Evolutionary conservation across 1,140 invertebrate genomes (phyloP).

Genomic region (Bombus soroeensis): DNA sequence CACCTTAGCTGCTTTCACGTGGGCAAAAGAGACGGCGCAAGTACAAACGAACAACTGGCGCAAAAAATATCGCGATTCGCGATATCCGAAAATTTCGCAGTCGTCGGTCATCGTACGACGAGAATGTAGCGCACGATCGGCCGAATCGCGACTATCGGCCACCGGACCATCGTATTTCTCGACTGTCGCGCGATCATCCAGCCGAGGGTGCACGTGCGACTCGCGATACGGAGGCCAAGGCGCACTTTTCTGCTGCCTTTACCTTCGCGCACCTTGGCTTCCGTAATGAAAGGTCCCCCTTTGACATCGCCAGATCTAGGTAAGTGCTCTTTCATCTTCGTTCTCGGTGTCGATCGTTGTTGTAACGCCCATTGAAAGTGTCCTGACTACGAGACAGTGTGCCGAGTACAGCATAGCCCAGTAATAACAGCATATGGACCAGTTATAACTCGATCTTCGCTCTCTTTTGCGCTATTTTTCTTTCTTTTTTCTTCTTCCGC

Average conservation of each 20-base stretch:
- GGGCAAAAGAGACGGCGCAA: neutral
- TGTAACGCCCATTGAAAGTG: neutral
- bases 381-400: neutral
- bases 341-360: neutral
- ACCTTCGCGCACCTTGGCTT: conserved; percentile 10
- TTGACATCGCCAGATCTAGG: conserved; percentile 5
- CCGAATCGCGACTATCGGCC: conserved; percentile 14
- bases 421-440: too few relatives aligned
- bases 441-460: too few relatives aligned
- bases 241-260: conserved; percentile 36
- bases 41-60: neutral
- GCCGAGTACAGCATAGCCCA: too few relatives aligned
- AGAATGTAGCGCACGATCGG: conserved; percentile 16
- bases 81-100: neutral
- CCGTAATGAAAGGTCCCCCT: conserved; percentile 39
- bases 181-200: conserved; percentile 32
- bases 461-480: too few relatives aligned
- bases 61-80: neutral
- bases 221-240: conserved; percentile 44
- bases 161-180: conserved; percentile 28
- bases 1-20: neutral
- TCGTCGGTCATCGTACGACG: neutral
- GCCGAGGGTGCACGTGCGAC: conserved; percentile 30
- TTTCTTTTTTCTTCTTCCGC: rapidly evolving
- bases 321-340: conserved; percentile 39